Evolutionary conservation across 37 sponge, comb jelly and placozoan species (phyloP).

Genomic region (Halisarca cf. caerulea): DNA sequence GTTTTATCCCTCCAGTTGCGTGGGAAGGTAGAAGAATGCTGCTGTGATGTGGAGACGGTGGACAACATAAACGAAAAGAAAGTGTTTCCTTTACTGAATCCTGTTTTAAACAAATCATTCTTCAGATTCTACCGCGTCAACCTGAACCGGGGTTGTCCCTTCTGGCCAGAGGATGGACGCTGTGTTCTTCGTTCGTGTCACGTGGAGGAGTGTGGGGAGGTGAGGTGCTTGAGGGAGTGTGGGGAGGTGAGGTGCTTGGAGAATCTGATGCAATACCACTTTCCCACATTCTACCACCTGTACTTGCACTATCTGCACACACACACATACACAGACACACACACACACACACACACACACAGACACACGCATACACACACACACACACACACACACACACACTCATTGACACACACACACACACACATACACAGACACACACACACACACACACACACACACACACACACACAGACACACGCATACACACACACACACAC

Average conservation of each 20-base stretch:
- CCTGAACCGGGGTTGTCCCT: slow-evolving; percentile 75
- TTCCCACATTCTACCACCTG: too few species aligned
- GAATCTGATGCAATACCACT: not conserved
- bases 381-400: too few species aligned
- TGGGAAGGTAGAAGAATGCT: slow-evolving; percentile 89
- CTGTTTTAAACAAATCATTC: slow-evolving; percentile 64
- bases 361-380: too few species aligned
- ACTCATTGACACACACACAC: too few species aligned
- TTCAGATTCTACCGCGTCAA: slow-evolving; percentile 88
- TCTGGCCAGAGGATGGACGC: slow-evolving; percentile 84
- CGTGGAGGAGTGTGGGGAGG: slow-evolving; percentile 75
- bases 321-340: too few species aligned
- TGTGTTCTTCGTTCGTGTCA: slow-evolving; percentile 81
- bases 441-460: too few species aligned
- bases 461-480: too few species aligned
- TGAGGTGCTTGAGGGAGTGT: not conserved
- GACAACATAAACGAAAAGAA: slow-evolving; percentile 66
- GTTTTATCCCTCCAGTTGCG: slow-evolving; percentile 63
- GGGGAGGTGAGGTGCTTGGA: not conserved
- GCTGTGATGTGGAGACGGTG: slow-evolving; percentile 89
- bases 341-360: too few species aligned
- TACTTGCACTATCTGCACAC: too few species aligned
- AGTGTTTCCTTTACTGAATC: slow-evolving; percentile 61
- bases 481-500: too few species aligned
- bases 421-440: too few species aligned